A percentile compares a stretch with the other conserved stretches of the same genome.
Conservation (phyloP, 2,797 vertebrate species). For the Urosaurus nigricauda region DNA sequence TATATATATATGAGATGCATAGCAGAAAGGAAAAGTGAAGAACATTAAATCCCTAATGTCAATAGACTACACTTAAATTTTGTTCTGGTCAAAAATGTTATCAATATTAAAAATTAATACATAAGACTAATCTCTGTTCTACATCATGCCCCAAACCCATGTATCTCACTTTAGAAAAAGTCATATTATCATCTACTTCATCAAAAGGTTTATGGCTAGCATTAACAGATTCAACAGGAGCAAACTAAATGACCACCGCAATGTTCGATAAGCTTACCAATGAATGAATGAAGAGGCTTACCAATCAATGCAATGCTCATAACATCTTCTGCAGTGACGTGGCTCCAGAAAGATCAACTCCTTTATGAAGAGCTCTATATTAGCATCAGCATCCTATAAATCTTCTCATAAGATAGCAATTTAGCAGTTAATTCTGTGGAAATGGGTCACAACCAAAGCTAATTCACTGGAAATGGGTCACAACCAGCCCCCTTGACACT, state of each 20-base stretch:
- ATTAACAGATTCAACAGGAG: background rate
- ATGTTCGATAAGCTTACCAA: background rate
- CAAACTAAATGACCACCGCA: background rate
- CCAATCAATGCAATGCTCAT: background rate
- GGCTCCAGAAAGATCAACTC: background rate
- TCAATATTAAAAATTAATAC: background rate
- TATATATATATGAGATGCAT: no score
- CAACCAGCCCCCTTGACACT: background rate
- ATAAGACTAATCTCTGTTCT: background rate
- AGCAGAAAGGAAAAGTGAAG: no score
- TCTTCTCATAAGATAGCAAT: background rate
- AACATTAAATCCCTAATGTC: background rate
- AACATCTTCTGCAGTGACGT: background rate
- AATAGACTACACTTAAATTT: background rate
- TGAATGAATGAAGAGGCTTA: constrained; percentile 28
- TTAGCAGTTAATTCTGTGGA: background rate
- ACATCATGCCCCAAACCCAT: background rate
- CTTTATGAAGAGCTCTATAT: constrained; percentile 22
- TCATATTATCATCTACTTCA: background rate
- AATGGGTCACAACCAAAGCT: background rate
- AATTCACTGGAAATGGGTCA: background rate
- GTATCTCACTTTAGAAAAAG: background rate
- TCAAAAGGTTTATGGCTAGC: background rate
- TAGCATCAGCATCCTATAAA: background rate
- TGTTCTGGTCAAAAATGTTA: background rate